Evolutionary conservation across 2,888 invertebrate species (phyloP).

Genomic region (Xanthia togata): DNA sequence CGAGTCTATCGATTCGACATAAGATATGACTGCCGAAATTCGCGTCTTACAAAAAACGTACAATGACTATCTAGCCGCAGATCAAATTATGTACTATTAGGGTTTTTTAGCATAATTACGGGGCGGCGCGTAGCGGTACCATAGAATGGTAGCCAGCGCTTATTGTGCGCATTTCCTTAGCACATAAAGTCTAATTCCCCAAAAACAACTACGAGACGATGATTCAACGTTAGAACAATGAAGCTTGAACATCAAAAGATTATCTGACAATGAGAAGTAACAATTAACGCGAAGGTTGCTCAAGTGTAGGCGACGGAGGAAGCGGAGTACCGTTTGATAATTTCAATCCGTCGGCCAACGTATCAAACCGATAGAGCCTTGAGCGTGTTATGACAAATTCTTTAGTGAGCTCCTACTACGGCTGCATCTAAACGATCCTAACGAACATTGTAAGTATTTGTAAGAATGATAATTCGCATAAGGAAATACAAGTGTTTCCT

Average conservation of each 20-base stretch:
- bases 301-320: constrained; percentile 72
- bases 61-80: constrained; percentile 79
- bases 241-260: constrained; percentile 68
- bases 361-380: constrained; percentile 59
- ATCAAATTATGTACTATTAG: constrained; percentile 76
- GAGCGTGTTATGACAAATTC: constrained; percentile 59
- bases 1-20: constrained; percentile 71
- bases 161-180: constrained; percentile 67
- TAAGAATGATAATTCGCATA: constrained; percentile 26
- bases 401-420: constrained; percentile 36
- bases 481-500: constrained; percentile 50
- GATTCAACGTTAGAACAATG: constrained; percentile 71
- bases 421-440: constrained; percentile 47
- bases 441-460: constrained; percentile 32
- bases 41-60: constrained; percentile 75
- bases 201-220: constrained; percentile 59
- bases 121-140: constrained; percentile 72
- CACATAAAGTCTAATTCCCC: constrained; percentile 66
- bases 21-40: constrained; percentile 78
- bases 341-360: constrained; percentile 54
- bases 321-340: constrained; percentile 68
- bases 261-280: constrained; percentile 74
- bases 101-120: constrained; percentile 71
- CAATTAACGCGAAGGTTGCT: constrained; percentile 70
- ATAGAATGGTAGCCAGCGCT: constrained; percentile 63